These are phyloP conservation scores for Isichthys henryi DNA, from an alignment of 2,113 vertebrate species.

Conservation along the genomic window DNA sequence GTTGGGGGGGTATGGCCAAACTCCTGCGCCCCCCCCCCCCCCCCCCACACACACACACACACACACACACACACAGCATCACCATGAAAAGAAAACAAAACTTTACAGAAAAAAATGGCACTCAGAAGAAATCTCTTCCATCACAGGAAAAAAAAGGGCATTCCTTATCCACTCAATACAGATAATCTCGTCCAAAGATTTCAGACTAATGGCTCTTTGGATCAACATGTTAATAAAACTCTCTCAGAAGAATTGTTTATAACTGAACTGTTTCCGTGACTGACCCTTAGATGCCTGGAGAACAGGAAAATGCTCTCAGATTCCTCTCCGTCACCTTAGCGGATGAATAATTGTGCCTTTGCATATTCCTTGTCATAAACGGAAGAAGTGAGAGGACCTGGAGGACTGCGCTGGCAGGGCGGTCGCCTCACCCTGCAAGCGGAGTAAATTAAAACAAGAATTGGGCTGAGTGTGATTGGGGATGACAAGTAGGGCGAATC, in stretches of 20 bases:
- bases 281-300: slow-evolving; percentile 70
- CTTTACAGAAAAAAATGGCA: slow-evolving; percentile 53
- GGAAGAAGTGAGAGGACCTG: slow-evolving; percentile 84
- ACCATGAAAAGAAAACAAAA: slow-evolving; percentile 56
- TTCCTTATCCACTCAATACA: slow-evolving; percentile 58
- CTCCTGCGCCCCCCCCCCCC: slow-evolving; percentile 30
- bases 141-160: slow-evolving; percentile 38
- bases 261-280: slow-evolving; percentile 70
- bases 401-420: slow-evolving; percentile 77
- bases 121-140: slow-evolving; percentile 44
- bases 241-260: slow-evolving; percentile 81
- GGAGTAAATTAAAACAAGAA: slow-evolving; percentile 95
- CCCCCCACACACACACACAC: no score
- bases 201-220: slow-evolving; percentile 52
- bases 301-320: slow-evolving; percentile 70
- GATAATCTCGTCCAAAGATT: slow-evolving; percentile 44
- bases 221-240: slow-evolving; percentile 69
- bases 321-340: slow-evolving; percentile 80
- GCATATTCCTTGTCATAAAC: slow-evolving; percentile 89
- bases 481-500: slow-evolving; percentile 82
- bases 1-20: slow-evolving; percentile 63
- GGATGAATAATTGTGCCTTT: slow-evolving; percentile 91
- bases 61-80: no score
- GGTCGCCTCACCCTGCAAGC: slow-evolving; percentile 65
- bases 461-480: slow-evolving; percentile 79